These are phyloP conservation scores for Microtus obscurus DNA, from an alignment of 2,797 vertebrate genomes.

Conservation along the genomic window DNA sequence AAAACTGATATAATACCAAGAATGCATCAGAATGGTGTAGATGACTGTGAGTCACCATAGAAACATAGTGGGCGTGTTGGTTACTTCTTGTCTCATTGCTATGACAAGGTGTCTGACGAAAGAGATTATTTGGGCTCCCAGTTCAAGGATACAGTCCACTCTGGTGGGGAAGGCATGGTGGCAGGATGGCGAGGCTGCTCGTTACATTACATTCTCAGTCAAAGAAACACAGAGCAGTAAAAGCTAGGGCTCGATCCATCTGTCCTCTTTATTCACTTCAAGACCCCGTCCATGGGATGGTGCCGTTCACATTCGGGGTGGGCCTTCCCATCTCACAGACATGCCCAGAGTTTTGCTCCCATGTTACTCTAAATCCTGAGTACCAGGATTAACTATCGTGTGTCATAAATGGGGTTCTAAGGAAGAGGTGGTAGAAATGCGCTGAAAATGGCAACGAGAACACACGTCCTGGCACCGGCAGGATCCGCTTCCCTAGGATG, in stretches of 20 bases:
- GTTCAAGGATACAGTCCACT: background rate
- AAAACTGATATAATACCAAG: background rate
- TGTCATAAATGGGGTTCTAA: background rate
- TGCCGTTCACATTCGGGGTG: too few relatives aligned
- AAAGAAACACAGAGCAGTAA: background rate
- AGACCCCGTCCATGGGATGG: background rate
- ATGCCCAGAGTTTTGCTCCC: background rate
- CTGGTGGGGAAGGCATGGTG: background rate
- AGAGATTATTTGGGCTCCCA: background rate
- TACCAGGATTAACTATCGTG: background rate
- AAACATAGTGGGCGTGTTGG: background rate
- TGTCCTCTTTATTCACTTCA: background rate
- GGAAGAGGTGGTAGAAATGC: background rate
- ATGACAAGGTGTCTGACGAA: background rate
- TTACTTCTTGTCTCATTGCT: background rate
- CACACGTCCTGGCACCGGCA: accelerated
- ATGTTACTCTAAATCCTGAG: background rate
- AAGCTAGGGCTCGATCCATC: background rate
- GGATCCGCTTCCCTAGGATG: accelerated
- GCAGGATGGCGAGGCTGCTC: accelerated
- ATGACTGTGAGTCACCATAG: background rate
- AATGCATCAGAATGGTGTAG: accelerated
- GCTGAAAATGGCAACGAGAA: accelerated
- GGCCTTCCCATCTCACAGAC: background rate
- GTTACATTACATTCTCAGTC: background rate